These are phyloP conservation scores for Diachasmimorpha longicaudata DNA, from an alignment of 1,140 invertebrate species.

Conservation along the genomic window DNA sequence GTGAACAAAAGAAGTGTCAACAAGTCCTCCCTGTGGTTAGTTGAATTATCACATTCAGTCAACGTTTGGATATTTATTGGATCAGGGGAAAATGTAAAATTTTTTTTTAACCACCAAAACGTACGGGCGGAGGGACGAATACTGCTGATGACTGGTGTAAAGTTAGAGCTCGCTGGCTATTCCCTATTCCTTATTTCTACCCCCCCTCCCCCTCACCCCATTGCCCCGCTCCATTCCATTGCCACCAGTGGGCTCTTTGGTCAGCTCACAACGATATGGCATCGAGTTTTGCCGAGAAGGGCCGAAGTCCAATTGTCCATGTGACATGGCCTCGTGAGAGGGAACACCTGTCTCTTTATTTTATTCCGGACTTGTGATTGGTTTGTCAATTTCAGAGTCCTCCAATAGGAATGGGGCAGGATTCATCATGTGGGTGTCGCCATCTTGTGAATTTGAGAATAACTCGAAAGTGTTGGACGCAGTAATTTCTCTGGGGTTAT, in stretches of 20 bases:
- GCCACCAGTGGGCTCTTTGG: not conserved
- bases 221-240: too few relatives aligned
- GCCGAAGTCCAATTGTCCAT: conserved; percentile 3
- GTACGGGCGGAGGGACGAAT: conserved; percentile 42
- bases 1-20: not conserved
- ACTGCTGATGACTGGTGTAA: conserved; percentile 43
- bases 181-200: conserved; percentile 8
- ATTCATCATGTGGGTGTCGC: too few relatives aligned
- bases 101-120: conserved; percentile 32
- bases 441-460: not conserved
- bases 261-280: not conserved
- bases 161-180: conserved; percentile 28
- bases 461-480: not conserved
- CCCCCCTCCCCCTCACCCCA: too few relatives aligned
- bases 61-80: conserved; percentile 11
- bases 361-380: not conserved
- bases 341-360: conserved; percentile 6
- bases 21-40: not conserved
- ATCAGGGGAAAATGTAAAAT: conserved; percentile 8
- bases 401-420: not conserved
- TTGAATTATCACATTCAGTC: conserved; percentile 32
- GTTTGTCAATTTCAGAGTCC: not conserved
- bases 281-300: not conserved
- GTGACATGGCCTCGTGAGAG: not conserved
- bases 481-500: not conserved